Evolutionary conservation across 2,797 vertebrate genomes (phyloP), one percentile per base, ranked within the genome.

Genomic region (Paguma larvata): DNA sequence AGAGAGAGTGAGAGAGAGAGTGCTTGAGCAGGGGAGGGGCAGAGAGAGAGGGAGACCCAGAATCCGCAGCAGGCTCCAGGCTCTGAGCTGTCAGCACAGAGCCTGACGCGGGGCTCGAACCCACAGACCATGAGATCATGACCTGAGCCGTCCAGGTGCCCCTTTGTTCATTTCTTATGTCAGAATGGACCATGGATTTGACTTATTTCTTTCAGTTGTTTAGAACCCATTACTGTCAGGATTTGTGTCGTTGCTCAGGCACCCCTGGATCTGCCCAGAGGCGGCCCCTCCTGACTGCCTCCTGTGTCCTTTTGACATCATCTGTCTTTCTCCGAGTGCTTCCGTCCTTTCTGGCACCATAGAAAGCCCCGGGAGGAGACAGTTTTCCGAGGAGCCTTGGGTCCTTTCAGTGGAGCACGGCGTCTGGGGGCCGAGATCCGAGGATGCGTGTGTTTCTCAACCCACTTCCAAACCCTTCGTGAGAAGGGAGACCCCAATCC

Each of bases 361-460:
- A 18, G 83, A 21, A 62, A 38, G 30, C 21, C 32, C 78, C 21
- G 38, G 48, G 59, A 32, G 4, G 27, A 21, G 84, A 27, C n/a
- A 0, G 41, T 77, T 84, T 9, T 51, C n/a, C n/a, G 12, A 18
- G 13, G 62, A 51, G 63, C 7, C 8, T 51, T 25, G 48, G 23
- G 0, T 62, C 30, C 27, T 34, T 41, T 44, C 3, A 27, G 25
- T 10, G 67, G 6, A 6, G 59, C 19, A 38, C n/a, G 48, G 32
- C 59, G 23, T 51, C 62, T 46, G 32, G 63, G 53, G 59, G 32
- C 83, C 48, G 32, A 56, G 80, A 41, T 32, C 59, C 0, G 23
- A 9, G 44, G 6, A 3, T 15, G 1, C 5, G 2, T 30, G 23
- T 53, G 10, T 1, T 46, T 46, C 34, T 23, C 23, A 9, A 10